Conservation (phyloP, 2,888 invertebrate genomes). For the Apamea anceps region DNA sequence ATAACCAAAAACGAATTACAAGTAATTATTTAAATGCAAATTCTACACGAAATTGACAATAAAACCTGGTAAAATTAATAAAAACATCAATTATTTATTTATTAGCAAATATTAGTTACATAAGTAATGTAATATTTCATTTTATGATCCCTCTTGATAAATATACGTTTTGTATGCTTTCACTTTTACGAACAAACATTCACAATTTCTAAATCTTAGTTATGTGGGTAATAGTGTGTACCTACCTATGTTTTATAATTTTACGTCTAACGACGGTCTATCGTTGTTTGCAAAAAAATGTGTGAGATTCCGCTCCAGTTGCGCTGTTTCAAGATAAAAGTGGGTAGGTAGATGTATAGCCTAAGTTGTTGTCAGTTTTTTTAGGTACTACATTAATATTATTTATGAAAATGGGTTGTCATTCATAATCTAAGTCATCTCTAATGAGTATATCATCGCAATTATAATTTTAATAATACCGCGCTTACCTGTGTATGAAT, state of each 20-base stretch:
- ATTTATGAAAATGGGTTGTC: constrained; percentile 11
- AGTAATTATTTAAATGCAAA: constrained; percentile 53
- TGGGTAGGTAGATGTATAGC: constrained; percentile 25
- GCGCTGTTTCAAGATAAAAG: constrained; percentile 56
- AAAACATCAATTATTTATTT: constrained; percentile 47
- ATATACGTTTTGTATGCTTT: constrained; percentile 68
- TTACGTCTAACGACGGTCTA: constrained; percentile 42
- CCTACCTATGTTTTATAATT: constrained; percentile 45
- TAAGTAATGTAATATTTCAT: constrained; percentile 56
- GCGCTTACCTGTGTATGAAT: constrained; percentile 85
- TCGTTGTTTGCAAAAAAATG: constrained; percentile 62
- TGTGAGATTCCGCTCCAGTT: constrained; percentile 70
- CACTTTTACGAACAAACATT: constrained; percentile 73
- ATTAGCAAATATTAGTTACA: constrained; percentile 46
- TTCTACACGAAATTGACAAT: constrained; percentile 39
- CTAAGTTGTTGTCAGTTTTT: background rate
- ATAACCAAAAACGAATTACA: constrained; percentile 29
- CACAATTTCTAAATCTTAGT: constrained; percentile 68
- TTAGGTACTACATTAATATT: background rate
- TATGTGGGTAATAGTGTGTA: constrained; percentile 18
- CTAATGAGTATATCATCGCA: constrained; percentile 54
- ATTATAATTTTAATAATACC: constrained; percentile 75
- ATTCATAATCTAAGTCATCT: constrained; percentile 39
- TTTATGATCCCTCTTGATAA: constrained; percentile 59
- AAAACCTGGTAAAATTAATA: constrained; percentile 23